These are phyloP conservation scores for Crotalus helleri DNA, from an alignment of 2,113 vertebrate genomes.

Conservation along the genomic window DNA sequence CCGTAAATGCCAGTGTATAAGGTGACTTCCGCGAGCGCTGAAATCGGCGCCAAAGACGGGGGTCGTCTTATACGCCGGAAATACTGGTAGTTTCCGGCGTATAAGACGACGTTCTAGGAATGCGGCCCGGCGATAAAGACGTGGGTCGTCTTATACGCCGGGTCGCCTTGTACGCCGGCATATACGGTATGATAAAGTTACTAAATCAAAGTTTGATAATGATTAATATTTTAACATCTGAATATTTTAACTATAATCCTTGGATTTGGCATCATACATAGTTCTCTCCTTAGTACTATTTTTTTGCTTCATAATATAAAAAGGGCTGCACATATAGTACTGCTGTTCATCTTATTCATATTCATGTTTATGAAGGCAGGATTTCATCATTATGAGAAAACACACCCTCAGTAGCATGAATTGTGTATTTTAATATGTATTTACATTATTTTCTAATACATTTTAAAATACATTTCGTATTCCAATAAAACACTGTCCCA, in stretches of 20 bases:
- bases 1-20: too few relatives aligned
- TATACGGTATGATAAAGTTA: background rate
- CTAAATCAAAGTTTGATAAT: background rate
- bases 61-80: too few relatives aligned
- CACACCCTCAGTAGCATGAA: background rate
- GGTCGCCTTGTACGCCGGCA: too few relatives aligned
- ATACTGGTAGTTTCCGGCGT: too few relatives aligned
- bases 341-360: background rate
- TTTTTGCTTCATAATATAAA: background rate
- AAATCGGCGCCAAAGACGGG: too few relatives aligned
- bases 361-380: background rate
- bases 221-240: background rate
- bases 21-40: too few relatives aligned
- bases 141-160: too few relatives aligned
- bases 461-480: background rate
- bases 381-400: background rate
- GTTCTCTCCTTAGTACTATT: background rate
- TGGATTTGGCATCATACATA: background rate
- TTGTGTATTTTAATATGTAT: background rate
- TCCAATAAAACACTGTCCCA: background rate
- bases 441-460: background rate
- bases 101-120: too few relatives aligned
- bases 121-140: too few relatives aligned
- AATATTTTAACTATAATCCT: background rate
- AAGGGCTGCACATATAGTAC: background rate